Conservation (phyloP, 2,797 vertebrate species). For the Craterocephalus amniculus region DNA sequence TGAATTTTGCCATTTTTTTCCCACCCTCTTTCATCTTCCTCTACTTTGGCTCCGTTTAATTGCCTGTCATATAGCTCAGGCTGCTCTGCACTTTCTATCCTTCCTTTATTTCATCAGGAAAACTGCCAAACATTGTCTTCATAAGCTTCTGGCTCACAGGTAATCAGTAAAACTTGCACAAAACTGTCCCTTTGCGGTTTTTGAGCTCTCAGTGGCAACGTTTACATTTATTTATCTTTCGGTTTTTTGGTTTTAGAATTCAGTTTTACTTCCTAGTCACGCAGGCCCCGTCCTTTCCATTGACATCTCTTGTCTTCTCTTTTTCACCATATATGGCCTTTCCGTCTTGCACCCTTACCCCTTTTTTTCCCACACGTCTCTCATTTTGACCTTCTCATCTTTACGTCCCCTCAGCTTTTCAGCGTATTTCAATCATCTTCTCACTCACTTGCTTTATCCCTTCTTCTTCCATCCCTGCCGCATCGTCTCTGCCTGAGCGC, state of each 20-base stretch:
- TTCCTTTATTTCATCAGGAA: constrained; percentile 15
- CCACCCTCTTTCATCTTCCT: constrained; percentile 61
- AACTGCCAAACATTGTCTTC: constrained; percentile 36
- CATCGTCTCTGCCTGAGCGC: constrained; percentile 36
- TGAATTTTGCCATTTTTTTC: constrained; percentile 43
- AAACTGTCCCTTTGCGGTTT: constrained; percentile 29
- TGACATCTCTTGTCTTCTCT: constrained; percentile 29
- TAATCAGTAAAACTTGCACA: constrained; percentile 62
- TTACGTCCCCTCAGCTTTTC: constrained; percentile 53
- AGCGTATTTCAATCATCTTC: constrained; percentile 56
- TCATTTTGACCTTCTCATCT: constrained; percentile 65
- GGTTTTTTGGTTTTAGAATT: constrained; percentile 43
- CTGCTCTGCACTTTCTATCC: constrained; percentile 16
- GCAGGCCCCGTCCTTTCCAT: constrained; percentile 7
- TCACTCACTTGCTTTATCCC: constrained; percentile 28
- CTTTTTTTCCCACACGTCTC: constrained; percentile 29
- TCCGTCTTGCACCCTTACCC: not conserved
- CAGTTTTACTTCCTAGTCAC: constrained; percentile 22
- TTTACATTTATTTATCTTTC: constrained; percentile 45
- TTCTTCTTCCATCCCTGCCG: constrained; percentile 24
- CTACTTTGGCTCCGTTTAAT: constrained; percentile 62
- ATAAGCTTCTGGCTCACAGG: constrained; percentile 30
- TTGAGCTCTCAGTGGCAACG: constrained; percentile 56
- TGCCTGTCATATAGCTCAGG: constrained; percentile 49
- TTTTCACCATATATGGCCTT: constrained; percentile 29